Base-by-base conservation (phyloP, 2,113 vertebrate species). In the Zeus faber region DNA sequence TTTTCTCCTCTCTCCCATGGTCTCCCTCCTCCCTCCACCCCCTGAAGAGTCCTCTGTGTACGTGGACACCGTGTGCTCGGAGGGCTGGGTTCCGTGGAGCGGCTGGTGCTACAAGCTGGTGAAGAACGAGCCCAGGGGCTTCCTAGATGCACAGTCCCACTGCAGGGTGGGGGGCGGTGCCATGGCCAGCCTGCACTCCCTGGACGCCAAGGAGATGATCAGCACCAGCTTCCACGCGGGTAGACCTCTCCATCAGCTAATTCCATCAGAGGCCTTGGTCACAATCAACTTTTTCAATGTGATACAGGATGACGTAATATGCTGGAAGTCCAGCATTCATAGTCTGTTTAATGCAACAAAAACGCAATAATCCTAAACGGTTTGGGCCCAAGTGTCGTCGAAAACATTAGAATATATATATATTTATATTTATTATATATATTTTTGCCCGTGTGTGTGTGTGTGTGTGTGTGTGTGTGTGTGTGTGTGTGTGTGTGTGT, bases 121-220 rank as follows among this genome's bases (percentile, higher is more conserved):
- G 18, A 87, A 82, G 41, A 74, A 48, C 21, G 27, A 35, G 2
- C 52, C 62, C 9, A 66, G 1, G 6, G 62, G 58, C 23, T 93
- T 93, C 70, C 41, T 18, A 1, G 43, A 27, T 0, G 93, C 95
- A 8, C 52, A 68, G 16, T 3, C 10, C 1, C 22, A 61, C 43
- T 99, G 97, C 74, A 66, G 67, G 49, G 21, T 3, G 0, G 85
- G 85, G 20, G 70, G 81, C 20, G 74, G 62, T 39, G 62, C 1
- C 16, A 88, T 98, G 39, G 90, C 94, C 75, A 97, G 92, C 79
- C 53, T 97, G 22, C 93, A 94, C 77, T 93, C 91, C 0, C 77
- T 97, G 57, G 93, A 93, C 46, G 93, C 89, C 61, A 87, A 94
- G 1, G 95, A 96, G 62, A 74, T 95, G 72, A 65, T 95, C 63